These are phyloP conservation scores for Stratiolaelaps scimitus DNA, from an alignment of 1,140 invertebrate species.

Conservation along the genomic window DNA sequence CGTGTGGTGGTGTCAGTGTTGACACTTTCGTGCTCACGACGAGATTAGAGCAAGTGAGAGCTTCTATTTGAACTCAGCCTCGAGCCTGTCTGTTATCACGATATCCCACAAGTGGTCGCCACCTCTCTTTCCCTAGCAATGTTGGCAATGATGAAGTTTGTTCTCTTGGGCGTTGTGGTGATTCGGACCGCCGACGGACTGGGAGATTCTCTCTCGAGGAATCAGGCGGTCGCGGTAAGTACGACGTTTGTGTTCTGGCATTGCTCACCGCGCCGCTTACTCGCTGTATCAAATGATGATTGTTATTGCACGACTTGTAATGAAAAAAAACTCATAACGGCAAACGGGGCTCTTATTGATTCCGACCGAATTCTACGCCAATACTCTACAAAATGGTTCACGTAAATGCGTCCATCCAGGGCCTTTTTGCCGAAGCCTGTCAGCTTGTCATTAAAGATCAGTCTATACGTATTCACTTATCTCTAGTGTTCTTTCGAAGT, in stretches of 20 bases:
- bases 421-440: no score
- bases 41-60: not conserved
- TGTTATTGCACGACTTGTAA: no score
- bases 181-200: slow-evolving; percentile 5
- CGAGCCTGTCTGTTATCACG: not conserved
- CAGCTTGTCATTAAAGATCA: no score
- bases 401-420: no score
- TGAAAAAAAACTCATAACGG: no score
- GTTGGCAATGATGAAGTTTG: not conserved
- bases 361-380: no score
- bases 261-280: no score
- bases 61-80: not conserved
- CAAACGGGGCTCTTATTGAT: no score
- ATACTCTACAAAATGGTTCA: no score
- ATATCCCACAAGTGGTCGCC: not conserved
- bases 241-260: not conserved
- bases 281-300: no score
- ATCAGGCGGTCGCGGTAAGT: slow-evolving; percentile 19
- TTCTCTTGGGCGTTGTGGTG: not conserved
- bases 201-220: not conserved
- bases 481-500: not conserved
- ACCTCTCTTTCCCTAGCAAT: not conserved
- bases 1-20: not conserved
- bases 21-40: not conserved
- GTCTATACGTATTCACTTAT: no score